phyloP scores from a whole-genome alignment of 2,888 invertebrate genomes.

The Tineola bisselliella region DNA sequence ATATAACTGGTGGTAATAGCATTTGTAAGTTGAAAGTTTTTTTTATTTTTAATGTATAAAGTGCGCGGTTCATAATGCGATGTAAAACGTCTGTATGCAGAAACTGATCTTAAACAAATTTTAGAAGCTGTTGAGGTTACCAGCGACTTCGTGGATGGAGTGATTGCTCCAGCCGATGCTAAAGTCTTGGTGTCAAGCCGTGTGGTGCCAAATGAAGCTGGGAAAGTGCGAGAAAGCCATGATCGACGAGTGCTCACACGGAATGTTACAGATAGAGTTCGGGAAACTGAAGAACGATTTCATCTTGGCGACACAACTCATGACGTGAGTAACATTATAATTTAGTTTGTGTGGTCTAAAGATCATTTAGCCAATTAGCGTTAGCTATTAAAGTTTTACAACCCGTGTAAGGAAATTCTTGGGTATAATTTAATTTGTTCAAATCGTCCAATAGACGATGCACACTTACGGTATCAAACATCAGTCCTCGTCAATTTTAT shows the following conservation, averaged over 20 bases:
- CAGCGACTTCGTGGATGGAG: slow-evolving; percentile 24
- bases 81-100: neutral
- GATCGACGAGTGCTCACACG: slow-evolving; percentile 82
- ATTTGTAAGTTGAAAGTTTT: too few relatives aligned
- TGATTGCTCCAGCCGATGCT: slow-evolving; percentile 39
- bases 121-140: neutral
- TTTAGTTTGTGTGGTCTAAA: neutral
- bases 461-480: too few relatives aligned
- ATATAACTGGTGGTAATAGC: too few relatives aligned
- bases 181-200: slow-evolving; percentile 48
- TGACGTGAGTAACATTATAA: slow-evolving; percentile 72
- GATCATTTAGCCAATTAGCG: too few relatives aligned
- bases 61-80: too few relatives aligned
- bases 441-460: too few relatives aligned
- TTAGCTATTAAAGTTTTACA: too few relatives aligned
- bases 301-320: slow-evolving; percentile 87
- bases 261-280: slow-evolving; percentile 82
- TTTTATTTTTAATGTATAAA: too few relatives aligned
- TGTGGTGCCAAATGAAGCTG: slow-evolving; percentile 74
- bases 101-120: neutral
- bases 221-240: slow-evolving; percentile 82
- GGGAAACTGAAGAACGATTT: slow-evolving; percentile 86
- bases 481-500: too few relatives aligned
- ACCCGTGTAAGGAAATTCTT: too few relatives aligned
- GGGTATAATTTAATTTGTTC: too few relatives aligned